Conservation (phyloP, 2,888 invertebrate species). For the Drosophila cognata region DNA sequence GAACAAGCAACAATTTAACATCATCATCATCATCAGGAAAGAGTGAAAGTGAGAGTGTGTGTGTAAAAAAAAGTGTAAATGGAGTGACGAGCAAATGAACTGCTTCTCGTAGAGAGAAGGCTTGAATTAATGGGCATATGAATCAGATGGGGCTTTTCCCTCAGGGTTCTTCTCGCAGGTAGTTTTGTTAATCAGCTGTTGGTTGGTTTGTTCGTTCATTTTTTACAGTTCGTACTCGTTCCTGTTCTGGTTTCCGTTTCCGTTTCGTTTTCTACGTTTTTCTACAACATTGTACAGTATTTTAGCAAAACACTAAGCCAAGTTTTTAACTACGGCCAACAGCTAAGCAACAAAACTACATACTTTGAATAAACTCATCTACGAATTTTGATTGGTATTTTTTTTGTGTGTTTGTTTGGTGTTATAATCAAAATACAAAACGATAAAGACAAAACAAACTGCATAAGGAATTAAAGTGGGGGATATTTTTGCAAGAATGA, state of each 20-base stretch:
- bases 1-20: conserved; percentile 8
- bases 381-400: conserved; percentile 37
- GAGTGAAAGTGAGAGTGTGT: conserved; percentile 6
- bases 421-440: conserved; percentile 53
- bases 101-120: neutral
- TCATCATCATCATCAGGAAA: neutral
- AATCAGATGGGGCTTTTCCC: neutral
- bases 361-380: conserved; percentile 50
- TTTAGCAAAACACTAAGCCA: conserved; percentile 52
- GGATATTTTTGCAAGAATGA: conserved; percentile 20
- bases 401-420: conserved; percentile 25
- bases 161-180: conserved; percentile 22
- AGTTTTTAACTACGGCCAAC: conserved; percentile 66
- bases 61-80: conserved; percentile 2
- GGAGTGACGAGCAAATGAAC: conserved; percentile 8
- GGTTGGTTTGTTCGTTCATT: conserved; percentile 34
- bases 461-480: conserved; percentile 1
- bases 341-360: conserved; percentile 79
- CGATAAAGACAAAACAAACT: conserved; percentile 37
- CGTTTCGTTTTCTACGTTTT: conserved; percentile 17
- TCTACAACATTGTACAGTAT: conserved; percentile 45
- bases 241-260: conserved; percentile 16
- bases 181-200: conserved; percentile 77
- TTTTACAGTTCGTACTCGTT: conserved; percentile 15
- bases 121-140: neutral